A percentile compares a stretch with the other conserved stretches of the same genome.
phyloP scores from a whole-genome alignment of 2,797 vertebrate genomes.

The Austrolebias charrua region DNA sequence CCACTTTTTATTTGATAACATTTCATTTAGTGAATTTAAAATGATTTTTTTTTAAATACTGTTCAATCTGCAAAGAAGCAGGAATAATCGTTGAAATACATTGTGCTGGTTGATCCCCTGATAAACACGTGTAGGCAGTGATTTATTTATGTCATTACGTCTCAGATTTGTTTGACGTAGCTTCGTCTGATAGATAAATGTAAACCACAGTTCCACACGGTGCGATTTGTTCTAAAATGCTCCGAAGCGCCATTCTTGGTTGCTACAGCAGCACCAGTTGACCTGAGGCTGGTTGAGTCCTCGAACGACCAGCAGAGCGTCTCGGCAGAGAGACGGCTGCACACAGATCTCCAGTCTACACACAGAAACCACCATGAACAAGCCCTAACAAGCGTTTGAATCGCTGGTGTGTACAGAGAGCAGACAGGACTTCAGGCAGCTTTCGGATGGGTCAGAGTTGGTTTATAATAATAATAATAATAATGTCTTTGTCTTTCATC shows the following conservation, averaged over 20 bases:
- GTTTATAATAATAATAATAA: no score
- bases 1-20: no score
- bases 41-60: no score
- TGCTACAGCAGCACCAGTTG: constrained; percentile 25
- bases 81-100: no score
- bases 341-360: constrained; percentile 41
- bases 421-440: constrained; percentile 29
- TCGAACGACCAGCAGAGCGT: constrained; percentile 25
- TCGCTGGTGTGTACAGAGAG: constrained; percentile 12
- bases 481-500: no score
- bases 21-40: no score
- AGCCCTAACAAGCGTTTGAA: constrained; percentile 52
- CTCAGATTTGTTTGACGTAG: no score
- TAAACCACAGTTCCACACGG: background rate
- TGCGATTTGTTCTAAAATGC: background rate
- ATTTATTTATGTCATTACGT: no score
- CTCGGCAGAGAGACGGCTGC: constrained; percentile 21
- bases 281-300: constrained; percentile 37
- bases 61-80: no score
- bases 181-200: no score
- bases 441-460: constrained; percentile 34
- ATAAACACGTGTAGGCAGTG: no score
- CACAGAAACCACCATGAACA: constrained; percentile 33
- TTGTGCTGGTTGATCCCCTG: no score
- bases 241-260: constrained; percentile 16